Percentiles rank a stretch among this genome's conserved stretches.
Evolutionary conservation across 2,888 invertebrate species (phyloP).

Genomic region (Polia nebulosa): DNA sequence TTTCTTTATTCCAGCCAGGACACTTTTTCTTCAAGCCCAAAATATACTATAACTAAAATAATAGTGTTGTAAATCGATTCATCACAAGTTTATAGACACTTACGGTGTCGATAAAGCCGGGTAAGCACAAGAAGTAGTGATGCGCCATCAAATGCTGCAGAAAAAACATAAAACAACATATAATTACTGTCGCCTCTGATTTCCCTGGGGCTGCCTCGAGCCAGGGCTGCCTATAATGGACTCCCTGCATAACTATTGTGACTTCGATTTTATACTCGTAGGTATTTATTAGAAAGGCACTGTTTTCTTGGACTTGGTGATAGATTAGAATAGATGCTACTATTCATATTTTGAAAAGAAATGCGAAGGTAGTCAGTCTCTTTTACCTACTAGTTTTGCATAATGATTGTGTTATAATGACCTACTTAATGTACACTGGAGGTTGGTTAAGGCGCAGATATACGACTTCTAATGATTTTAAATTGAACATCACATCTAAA

Average conservation of each 20-base stretch:
- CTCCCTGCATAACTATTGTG: conserved; percentile 64
- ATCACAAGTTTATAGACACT: conserved; percentile 34
- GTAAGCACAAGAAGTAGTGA: conserved; percentile 37
- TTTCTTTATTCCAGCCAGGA: neutral
- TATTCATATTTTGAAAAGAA: neutral
- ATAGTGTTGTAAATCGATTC: conserved; percentile 34
- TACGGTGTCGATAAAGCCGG: conserved; percentile 32
- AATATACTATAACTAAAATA: conserved; percentile 13
- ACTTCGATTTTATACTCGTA: conserved; percentile 50
- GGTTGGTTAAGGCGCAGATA: too few relatives aligned
- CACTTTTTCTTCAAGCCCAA: neutral
- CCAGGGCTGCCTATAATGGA: conserved; percentile 67
- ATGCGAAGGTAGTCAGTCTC: neutral
- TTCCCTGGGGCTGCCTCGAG: conserved; percentile 78
- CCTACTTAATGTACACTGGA: too few relatives aligned
- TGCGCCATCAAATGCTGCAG: conserved; percentile 64
- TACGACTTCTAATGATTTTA: too few relatives aligned
- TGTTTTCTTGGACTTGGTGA: conserved; percentile 25
- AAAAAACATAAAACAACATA: conserved; percentile 79
- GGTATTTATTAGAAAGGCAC: conserved; percentile 33
- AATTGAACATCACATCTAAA: too few relatives aligned
- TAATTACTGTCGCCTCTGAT: conserved; percentile 85
- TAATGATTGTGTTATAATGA: neutral
- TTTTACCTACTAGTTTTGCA: neutral
- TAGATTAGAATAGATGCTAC: conserved; percentile 25